These are phyloP conservation scores for Nasonia longicornis DNA, from an alignment of 1,140 invertebrate genomes.

Conservation along the genomic window DNA sequence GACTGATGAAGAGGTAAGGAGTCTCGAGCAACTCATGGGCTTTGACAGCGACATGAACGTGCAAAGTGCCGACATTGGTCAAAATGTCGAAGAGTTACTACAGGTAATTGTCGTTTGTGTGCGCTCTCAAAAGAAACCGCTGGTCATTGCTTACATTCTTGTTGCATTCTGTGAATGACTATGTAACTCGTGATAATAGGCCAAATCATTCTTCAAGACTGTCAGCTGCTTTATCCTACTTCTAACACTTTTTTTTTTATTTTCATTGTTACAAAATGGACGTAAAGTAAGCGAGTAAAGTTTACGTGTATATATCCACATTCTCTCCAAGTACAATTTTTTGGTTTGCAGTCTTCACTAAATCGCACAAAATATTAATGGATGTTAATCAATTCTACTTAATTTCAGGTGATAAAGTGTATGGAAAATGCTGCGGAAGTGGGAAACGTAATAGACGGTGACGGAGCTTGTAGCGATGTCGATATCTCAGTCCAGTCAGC, in stretches of 20 bases:
- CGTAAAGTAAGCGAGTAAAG: too few relatives aligned
- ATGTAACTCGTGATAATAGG: too few relatives aligned
- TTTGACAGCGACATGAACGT: conserved; percentile 52
- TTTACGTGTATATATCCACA: too few relatives aligned
- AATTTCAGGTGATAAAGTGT: conserved; percentile 70
- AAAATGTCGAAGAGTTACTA: conserved; percentile 74
- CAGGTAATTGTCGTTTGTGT: conserved; percentile 63
- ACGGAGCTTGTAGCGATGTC: conserved; percentile 10
- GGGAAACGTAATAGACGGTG: conserved; percentile 48
- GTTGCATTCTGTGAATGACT: not conserved
- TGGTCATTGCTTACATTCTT: not conserved
- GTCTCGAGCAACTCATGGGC: conserved; percentile 60
- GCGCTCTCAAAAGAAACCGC: not conserved
- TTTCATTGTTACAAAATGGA: not conserved
- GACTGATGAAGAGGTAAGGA: conserved; percentile 44
- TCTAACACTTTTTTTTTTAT: not conserved
- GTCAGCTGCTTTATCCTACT: not conserved
- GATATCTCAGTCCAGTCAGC: conserved; percentile 53
- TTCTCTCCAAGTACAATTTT: too few relatives aligned
- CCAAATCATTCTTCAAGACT: not conserved
- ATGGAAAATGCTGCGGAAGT: conserved; percentile 70
- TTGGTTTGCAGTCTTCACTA: not conserved
- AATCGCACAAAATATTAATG: not conserved
- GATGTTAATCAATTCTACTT: not conserved
- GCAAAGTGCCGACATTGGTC: conserved; percentile 67